Evolutionary conservation across 1,140 invertebrate genomes (phyloP).

Genomic region (Liolophura sinensis): DNA sequence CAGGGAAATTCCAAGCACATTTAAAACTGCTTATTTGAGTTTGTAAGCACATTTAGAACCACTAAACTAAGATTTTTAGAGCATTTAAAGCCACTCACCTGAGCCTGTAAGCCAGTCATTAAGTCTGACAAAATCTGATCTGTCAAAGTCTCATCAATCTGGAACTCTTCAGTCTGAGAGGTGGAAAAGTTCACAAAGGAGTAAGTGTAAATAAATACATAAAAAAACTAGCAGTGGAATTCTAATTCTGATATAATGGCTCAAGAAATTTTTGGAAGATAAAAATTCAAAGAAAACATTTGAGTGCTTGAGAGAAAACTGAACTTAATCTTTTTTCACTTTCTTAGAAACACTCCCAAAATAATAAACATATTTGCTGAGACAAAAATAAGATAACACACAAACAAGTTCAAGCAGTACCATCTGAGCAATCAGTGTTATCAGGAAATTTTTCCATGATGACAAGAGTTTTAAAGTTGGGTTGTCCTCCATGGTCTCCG

Average conservation of each 20-base stretch:
- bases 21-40: too few species aligned
- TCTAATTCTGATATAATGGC: not conserved
- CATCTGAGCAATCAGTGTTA: not conserved
- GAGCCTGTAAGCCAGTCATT: slow-evolving; percentile 28
- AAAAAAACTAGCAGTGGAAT: not conserved
- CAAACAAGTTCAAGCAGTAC: too few species aligned
- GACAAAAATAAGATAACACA: not conserved
- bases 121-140: slow-evolving; percentile 30
- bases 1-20: too few species aligned
- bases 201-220: not conserved
- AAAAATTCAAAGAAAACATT: too few species aligned
- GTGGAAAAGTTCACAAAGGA: not conserved
- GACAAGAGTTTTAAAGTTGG: slow-evolving; percentile 33
- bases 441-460: slow-evolving; percentile 43
- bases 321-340: not conserved
- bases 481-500: slow-evolving; percentile 5
- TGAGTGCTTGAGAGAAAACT: too few species aligned
- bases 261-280: too few species aligned
- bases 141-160: slow-evolving; percentile 11
- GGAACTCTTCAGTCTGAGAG: too few species aligned
- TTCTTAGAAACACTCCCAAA: not conserved
- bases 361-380: not conserved
- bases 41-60: too few species aligned
- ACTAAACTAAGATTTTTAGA: too few species aligned
- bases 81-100: too few species aligned